phyloP scores from a whole-genome alignment of 2,113 vertebrate species.

The Choloepus hoffmanni region DNA sequence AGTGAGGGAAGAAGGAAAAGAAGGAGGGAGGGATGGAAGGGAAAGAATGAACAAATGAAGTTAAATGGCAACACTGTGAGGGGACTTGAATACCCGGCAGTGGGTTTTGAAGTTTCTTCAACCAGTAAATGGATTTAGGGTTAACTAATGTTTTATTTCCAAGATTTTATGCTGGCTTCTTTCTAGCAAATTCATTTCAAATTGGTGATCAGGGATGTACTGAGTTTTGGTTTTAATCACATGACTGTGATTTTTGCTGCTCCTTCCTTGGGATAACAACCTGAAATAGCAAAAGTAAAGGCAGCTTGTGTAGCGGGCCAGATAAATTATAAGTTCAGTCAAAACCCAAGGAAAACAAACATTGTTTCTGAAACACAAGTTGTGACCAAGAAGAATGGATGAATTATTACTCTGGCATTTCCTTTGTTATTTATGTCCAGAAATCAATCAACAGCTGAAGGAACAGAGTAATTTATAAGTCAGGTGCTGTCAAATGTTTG shows the following conservation, averaged over 20 bases:
- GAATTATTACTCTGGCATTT: constrained; percentile 74
- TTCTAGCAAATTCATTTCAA: not conserved
- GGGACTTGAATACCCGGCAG: not conserved
- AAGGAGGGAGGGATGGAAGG: too few relatives aligned
- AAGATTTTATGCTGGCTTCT: not conserved
- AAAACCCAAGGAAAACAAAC: constrained; percentile 73
- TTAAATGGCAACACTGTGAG: not conserved
- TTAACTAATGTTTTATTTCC: not conserved
- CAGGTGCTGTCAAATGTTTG: constrained; percentile 75
- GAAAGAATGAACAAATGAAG: not conserved
- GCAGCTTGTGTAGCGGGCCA: not conserved
- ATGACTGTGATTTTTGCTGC: not conserved
- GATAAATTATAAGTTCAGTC: constrained; percentile 65
- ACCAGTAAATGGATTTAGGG: not conserved
- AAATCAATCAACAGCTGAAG: constrained; percentile 76
- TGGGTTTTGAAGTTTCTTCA: not conserved
- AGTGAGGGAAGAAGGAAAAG: not conserved
- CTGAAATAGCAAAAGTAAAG: not conserved
- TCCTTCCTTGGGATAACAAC: not conserved
- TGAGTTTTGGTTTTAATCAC: not conserved
- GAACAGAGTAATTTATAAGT: constrained; percentile 77
- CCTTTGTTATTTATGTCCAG: constrained; percentile 73
- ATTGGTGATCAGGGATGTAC: rapidly evolving
- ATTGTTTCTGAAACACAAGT: constrained; percentile 69
- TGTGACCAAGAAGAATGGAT: constrained; percentile 61